Evolutionary conservation across 2,797 vertebrate species (phyloP), one percentile per base, ranked within the genome.

Genomic region (Glyptemys insculpta): DNA sequence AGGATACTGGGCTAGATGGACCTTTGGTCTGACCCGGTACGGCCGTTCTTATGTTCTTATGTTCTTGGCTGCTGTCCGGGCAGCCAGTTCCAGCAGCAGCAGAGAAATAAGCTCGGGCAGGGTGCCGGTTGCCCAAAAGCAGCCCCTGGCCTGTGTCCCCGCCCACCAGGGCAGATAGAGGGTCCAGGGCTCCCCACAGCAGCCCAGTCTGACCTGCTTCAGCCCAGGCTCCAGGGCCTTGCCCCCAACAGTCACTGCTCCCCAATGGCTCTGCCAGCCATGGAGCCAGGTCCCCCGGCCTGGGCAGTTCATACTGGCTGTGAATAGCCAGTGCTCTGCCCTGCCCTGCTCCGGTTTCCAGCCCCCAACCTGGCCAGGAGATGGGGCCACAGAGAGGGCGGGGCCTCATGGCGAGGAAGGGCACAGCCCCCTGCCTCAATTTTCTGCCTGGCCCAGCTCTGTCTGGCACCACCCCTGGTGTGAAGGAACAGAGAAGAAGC

Each of bases 201-300:
- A 2, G 7, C 62, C 34, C 31, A 65, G 8, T 8, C 7, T 15
- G 62, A 65, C 34, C 8, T 34, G 34, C 15, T 56, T 56, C 25
- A 4, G 54, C 3, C 9, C 25, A 56, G 54, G 54, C 54, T 27
- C 54, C 54, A 19, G 62, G 34, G 6, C 57, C 29, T 6, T 14
- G 27, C 57, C 29, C 31, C 27, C 16, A 7, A 16, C 8, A 3
- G 4, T n/a, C 8, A 18, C 34, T 18, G 31, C n/a, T 68, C 18
- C 14, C 34, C 14, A 27, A 7, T 4, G 59, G 29, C 7, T 65
- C 31, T 65, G 15, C 62, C 34, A 34, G 6, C 6, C 15, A 6
- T 2, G 6, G 15, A 34, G 11, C 4, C 34, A n/a, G 59, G 16
- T n/a, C 7, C 62, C 65, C 18, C 4, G 2, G 16, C n/a, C n/a